Evolutionary conservation across 2,797 vertebrate species (phyloP), one percentile per base, ranked within the genome.

Genomic region (Siniperca undulata): DNA sequence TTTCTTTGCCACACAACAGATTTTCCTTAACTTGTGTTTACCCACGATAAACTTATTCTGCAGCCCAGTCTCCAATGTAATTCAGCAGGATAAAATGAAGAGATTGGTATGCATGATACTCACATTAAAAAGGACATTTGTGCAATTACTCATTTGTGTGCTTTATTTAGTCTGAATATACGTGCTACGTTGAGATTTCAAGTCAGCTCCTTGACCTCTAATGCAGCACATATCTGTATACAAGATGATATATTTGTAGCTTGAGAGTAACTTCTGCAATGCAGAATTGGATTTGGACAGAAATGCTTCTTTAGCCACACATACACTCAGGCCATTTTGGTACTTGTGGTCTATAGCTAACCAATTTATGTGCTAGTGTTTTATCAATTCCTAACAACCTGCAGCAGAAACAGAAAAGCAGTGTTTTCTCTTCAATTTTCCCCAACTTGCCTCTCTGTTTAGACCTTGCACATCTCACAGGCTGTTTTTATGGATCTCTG

Each of bases 1-100:
- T 89, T 82, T 87, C 84, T 86, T 80, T 79, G 84, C 81, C 87
- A 72, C 74, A 86, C 85, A 88, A 87, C 89, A 90, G 74, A 87
- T 89, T 88, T 71, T 52, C 66, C 75, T 74, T 78, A 82, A 88
- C 83, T 87, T 46, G n/a, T 89, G 78, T 92, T 91, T 90, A 88
- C 70, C 76, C 67, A 20, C 0, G 17, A 78, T 62, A 42, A 64
- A 82, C 20, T 65, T 20, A 20, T 70, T 78, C 62, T 11, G 40
- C 22, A 30, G 30, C 42, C 50, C 50, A 3, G 55, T 56, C 66
- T 17, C 34, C 13, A 2, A 2, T 53, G 13, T 58, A 36, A 86
- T 75, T 73, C 71, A 74, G 16, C 59, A 30, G 40, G 59, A 65
- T 17, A 40, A 61, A 72, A 66, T 30, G 50, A 62, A 42, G 44